Percentiles rank a stretch among this genome's conserved stretches.
These are phyloP conservation scores for Nomada flava DNA, from an alignment of 2,888 invertebrate species.

Conservation along the genomic window DNA sequence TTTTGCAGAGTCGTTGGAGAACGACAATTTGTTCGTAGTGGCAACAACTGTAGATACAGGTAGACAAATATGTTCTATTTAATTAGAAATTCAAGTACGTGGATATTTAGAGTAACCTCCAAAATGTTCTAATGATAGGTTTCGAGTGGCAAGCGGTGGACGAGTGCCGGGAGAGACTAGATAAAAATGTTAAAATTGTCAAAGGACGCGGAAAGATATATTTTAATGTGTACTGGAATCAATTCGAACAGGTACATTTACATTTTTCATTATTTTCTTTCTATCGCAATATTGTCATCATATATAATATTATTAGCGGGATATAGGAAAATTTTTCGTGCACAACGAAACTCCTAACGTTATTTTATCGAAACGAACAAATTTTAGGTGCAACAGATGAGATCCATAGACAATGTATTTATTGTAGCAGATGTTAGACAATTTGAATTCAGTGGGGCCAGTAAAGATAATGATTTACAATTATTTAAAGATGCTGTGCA, in stretches of 20 bases:
- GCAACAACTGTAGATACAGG: conserved; percentile 76
- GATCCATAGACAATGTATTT: conserved; percentile 77
- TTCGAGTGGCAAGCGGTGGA: conserved; percentile 78
- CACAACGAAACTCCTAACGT: background rate
- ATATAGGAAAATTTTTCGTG: background rate
- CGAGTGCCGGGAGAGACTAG: conserved; percentile 74
- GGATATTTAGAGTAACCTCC: conserved; percentile 55
- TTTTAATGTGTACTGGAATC: conserved; percentile 68
- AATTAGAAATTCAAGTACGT: conserved; percentile 21
- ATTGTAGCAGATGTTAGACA: conserved; percentile 70
- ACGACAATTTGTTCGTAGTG: conserved; percentile 68
- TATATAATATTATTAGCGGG: background rate
- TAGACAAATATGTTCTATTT: conserved; percentile 24
- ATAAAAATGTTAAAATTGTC: conserved; percentile 62
- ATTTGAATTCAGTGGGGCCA: conserved; percentile 59
- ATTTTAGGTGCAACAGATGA: conserved; percentile 73
- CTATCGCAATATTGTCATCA: background rate
- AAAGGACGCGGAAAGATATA: conserved; percentile 76
- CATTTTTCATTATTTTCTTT: background rate
- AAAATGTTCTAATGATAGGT: conserved; percentile 61
- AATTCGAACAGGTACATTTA: conserved; percentile 71
- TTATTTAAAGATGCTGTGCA: conserved; percentile 62
- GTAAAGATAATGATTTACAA: conserved; percentile 67
- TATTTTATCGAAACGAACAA: background rate
- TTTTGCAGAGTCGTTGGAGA: conserved; percentile 62